A percentile compares a stretch with the other conserved stretches of the same genome.
These are phyloP conservation scores for Oophaga sylvatica DNA, from an alignment of 2,797 vertebrate genomes.

Conservation along the genomic window DNA sequence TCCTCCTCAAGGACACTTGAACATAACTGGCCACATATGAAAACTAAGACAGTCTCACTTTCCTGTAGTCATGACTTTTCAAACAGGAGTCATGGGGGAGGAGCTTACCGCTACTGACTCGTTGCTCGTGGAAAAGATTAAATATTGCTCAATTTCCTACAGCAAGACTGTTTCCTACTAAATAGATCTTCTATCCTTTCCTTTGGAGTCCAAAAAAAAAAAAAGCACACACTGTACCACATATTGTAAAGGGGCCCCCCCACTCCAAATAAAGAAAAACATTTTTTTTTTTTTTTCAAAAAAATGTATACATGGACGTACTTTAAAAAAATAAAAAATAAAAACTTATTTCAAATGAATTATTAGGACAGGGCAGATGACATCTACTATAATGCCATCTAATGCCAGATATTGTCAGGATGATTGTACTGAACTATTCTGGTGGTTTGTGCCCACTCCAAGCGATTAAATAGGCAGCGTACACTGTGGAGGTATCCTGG, in stretches of 20 bases:
- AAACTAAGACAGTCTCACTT: no score
- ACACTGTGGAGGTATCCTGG: slow-evolving; percentile 29
- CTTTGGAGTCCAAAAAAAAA: not conserved
- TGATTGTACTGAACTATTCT: slow-evolving; percentile 27
- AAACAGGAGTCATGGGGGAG: not conserved
- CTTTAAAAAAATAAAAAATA: not conserved
- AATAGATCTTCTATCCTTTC: not conserved
- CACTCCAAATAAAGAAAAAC: no score
- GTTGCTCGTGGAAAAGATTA: no score
- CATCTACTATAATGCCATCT: not conserved
- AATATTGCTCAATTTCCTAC: no score
- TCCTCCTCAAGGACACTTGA: not conserved
- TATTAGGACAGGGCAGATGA: not conserved
- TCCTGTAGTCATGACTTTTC: not conserved
- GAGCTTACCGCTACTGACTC: not conserved
- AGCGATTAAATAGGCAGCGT: slow-evolving; percentile 44
- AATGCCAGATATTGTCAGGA: slow-evolving; percentile 14
- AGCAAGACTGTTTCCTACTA: not conserved
- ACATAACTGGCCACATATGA: not conserved
- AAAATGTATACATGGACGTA: not conserved
- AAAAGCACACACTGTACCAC: not conserved
- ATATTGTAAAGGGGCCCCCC: not conserved
- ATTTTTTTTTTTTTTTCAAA: no score
- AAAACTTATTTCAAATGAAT: not conserved
- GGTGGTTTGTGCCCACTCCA: slow-evolving; percentile 16